Evolutionary conservation across 1,140 invertebrate genomes (phyloP).

Genomic region (Bombus turneri): DNA sequence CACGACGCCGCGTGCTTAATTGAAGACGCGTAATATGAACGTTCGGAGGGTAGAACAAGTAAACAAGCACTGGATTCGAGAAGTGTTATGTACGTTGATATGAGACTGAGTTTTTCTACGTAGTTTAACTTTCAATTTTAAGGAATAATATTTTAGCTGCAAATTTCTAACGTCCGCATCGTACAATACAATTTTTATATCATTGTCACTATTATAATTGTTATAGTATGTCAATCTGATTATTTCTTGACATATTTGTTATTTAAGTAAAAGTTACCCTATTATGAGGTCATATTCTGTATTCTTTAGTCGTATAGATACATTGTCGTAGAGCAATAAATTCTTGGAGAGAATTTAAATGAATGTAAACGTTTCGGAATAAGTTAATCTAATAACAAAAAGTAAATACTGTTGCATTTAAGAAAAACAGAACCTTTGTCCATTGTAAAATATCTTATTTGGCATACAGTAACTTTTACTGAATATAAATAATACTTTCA

Average conservation of each 20-base stretch:
- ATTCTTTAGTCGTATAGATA: background rate
- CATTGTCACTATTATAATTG: background rate
- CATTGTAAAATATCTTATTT: background rate
- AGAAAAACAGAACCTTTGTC: background rate
- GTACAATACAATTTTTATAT: background rate
- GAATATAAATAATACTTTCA: background rate
- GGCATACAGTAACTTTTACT: background rate
- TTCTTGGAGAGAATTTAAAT: background rate
- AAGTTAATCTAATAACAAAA: too few relatives aligned
- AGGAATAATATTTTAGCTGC: background rate
- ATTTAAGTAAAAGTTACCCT: background rate
- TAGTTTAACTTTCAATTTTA: background rate
- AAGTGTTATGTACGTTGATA: too few relatives aligned
- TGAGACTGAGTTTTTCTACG: background rate
- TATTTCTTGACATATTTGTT: background rate
- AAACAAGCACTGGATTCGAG: background rate
- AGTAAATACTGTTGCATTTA: too few relatives aligned
- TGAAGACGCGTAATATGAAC: slow-evolving; percentile 13
- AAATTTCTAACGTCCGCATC: background rate
- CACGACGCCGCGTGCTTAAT: background rate
- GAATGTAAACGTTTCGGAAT: too few relatives aligned
- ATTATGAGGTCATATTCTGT: background rate
- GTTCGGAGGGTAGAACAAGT: too few relatives aligned
- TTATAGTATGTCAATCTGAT: background rate
- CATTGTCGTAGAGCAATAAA: background rate